phyloP scores from a whole-genome alignment of 1,140 invertebrate genomes.

The Drosophila auraria region DNA sequence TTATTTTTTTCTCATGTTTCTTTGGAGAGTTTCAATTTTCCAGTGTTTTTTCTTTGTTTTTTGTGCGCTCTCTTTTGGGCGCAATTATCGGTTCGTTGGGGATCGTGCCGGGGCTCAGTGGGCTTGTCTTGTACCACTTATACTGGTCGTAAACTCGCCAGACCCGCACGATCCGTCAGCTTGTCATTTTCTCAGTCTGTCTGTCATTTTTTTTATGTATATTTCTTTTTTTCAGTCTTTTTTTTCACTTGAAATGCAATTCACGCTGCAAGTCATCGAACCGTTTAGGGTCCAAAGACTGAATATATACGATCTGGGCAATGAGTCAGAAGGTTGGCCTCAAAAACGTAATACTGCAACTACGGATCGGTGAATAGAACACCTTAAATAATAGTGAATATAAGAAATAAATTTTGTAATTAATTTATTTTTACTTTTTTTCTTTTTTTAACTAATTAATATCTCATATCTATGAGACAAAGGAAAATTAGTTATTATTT shows the following conservation, averaged over 20 bases:
- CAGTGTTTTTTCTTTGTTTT: conserved; percentile 2
- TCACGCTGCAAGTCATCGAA: conserved; percentile 53
- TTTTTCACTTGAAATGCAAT: conserved; percentile 44
- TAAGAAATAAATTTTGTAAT: too few relatives aligned
- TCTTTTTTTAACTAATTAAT: too few relatives aligned
- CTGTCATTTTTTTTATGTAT: conserved; percentile 10
- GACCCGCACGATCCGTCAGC: conserved; percentile 3
- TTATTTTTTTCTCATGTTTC: background rate
- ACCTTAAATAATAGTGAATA: too few relatives aligned
- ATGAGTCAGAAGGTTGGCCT: background rate
- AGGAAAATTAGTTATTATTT: too few relatives aligned
- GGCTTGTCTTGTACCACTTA: background rate
- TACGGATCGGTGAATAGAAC: too few relatives aligned
- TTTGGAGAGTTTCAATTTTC: conserved; percentile 34
- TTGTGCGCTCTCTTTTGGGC: conserved; percentile 20
- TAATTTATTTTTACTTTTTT: too few relatives aligned
- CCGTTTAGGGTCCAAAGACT: conserved; percentile 16
- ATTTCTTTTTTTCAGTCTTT: background rate
- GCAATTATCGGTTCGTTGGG: conserved; percentile 39
- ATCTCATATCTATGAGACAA: too few relatives aligned
- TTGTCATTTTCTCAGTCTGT: conserved; percentile 27
- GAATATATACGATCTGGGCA: background rate
- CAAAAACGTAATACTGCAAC: too few relatives aligned
- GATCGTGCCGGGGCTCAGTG: conserved; percentile 28
- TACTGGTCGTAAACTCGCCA: conserved; percentile 6